Conservation (phyloP, 1,140 invertebrate genomes). For the Euwallacea fornicatus region DNA sequence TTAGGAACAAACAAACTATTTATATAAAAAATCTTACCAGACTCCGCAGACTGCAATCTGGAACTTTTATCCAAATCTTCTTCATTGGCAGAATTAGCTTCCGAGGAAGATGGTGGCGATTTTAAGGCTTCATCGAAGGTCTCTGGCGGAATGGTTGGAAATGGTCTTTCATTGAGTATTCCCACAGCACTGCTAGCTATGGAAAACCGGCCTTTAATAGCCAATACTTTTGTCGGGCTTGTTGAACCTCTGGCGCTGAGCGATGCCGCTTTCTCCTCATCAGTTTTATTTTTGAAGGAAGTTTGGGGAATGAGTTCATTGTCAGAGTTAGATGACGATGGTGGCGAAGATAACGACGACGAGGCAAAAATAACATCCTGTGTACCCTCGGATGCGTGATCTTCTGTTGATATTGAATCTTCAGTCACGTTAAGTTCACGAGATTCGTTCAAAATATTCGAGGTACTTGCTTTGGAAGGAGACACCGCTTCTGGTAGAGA, state of each 20-base stretch:
- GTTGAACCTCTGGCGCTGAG: slow-evolving; percentile 4
- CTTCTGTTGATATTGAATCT: no score
- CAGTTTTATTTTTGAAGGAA: slow-evolving; percentile 33
- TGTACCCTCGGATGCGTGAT: no score
- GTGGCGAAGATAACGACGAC: no score
- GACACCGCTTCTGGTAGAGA: no score
- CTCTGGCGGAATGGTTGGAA: neutral
- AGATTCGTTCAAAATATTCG: no score
- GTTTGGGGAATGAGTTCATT: neutral
- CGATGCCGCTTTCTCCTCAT: slow-evolving; percentile 35
- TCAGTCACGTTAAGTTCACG: no score
- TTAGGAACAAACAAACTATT: neutral
- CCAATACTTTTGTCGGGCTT: neutral
- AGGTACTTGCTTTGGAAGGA: no score
- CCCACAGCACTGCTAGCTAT: neutral
- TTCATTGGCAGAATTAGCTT: slow-evolving; percentile 29
- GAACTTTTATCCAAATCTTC: slow-evolving; percentile 50
- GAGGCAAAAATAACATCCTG: no score
- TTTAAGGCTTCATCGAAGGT: neutral
- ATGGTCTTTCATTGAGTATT: neutral
- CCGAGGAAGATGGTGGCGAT: no score
- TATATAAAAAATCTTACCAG: slow-evolving; percentile 37
- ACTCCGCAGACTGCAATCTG: slow-evolving; percentile 46
- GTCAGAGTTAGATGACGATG: no score
- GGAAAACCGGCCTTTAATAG: slow-evolving; percentile 6